These are phyloP conservation scores for Andrena minutula DNA, from an alignment of 2,888 invertebrate genomes.

Conservation along the genomic window DNA sequence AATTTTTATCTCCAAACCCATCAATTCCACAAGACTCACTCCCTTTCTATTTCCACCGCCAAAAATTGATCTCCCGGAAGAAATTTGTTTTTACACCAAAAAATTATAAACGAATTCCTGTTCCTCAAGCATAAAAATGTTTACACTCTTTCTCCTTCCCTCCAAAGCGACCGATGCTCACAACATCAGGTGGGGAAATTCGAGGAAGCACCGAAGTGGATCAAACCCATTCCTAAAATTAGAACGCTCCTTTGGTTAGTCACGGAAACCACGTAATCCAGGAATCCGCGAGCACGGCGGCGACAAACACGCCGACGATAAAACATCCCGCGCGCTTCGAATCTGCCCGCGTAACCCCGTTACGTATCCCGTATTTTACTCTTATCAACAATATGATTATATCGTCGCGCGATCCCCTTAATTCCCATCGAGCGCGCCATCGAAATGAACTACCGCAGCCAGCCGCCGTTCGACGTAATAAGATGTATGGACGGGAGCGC, in stretches of 20 bases:
- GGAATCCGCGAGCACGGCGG: not conserved
- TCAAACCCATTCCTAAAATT: constrained; percentile 32
- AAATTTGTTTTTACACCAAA: no score
- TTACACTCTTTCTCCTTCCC: not conserved
- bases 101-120: no score
- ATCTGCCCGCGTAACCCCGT: not conserved
- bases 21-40: no score
- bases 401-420: not conserved
- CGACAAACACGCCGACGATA: not conserved
- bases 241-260: not conserved
- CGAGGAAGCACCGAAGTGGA: constrained; percentile 12
- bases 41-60: no score
- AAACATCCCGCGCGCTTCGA: not conserved
- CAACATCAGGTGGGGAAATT: not conserved
- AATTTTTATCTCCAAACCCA: no score
- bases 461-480: not conserved
- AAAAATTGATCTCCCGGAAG: no score
- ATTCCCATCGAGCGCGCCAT: not conserved
- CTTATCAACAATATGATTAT: not conserved
- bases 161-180: not conserved
- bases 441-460: not conserved
- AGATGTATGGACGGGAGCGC: not conserved
- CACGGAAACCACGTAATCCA: constrained; percentile 5
- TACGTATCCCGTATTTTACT: not conserved
- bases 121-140: not conserved